Conservation (phyloP, 2,888 invertebrate species). For the Metalampra italica region DNA sequence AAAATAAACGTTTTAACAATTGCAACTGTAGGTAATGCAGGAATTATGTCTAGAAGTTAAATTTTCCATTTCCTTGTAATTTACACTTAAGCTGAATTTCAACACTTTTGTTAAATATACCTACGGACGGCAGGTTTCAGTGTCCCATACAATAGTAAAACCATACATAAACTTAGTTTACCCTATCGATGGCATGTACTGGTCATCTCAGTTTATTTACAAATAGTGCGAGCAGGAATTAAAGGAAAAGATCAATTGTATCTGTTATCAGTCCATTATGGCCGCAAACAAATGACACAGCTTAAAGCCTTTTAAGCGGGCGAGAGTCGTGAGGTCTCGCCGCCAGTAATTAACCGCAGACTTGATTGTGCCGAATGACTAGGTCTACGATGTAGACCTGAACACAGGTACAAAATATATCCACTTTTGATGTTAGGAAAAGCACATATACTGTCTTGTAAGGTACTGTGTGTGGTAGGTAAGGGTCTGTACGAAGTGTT, state of each 20-base stretch:
- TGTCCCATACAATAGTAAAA: no score
- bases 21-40: no score
- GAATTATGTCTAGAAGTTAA: no score
- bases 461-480: background rate
- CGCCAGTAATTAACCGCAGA: constrained; percentile 61
- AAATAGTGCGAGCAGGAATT: constrained; percentile 30
- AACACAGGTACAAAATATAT: constrained; percentile 1
- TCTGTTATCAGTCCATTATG: constrained; percentile 73
- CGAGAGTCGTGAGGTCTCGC: constrained; percentile 68
- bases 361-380: constrained; percentile 53
- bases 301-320: constrained; percentile 71
- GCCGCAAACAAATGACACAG: constrained; percentile 64
- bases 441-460: background rate
- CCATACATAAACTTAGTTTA: no score
- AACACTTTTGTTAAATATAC: no score
- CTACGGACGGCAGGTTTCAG: no score
- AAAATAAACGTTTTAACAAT: no score
- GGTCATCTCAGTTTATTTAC: constrained; percentile 1
- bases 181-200: no score
- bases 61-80: no score
- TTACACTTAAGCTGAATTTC: no score
- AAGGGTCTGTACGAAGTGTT: no score
- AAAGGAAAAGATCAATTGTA: constrained; percentile 48
- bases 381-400: constrained; percentile 21
- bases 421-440: constrained; percentile 1